These are phyloP conservation scores for Drosophila cognata DNA, from an alignment of 2,888 invertebrate species.

Conservation along the genomic window DNA sequence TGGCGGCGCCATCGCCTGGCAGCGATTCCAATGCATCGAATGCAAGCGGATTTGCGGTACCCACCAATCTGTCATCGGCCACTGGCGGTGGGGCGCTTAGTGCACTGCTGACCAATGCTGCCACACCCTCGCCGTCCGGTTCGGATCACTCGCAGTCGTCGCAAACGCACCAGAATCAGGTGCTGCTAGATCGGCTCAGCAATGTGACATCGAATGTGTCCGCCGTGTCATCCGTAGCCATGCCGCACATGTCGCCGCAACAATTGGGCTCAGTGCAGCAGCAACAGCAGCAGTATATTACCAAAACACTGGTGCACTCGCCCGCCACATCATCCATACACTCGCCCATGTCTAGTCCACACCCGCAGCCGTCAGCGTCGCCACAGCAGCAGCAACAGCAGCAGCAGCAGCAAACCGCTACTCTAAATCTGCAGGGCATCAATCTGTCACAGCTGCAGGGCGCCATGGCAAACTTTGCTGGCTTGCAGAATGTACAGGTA, in stretches of 20 bases:
- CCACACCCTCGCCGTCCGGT: constrained; percentile 83
- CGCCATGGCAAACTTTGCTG: constrained; percentile 86
- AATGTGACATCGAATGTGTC: constrained; percentile 78
- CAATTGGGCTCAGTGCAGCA: constrained; percentile 56
- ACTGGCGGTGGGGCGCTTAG: constrained; percentile 82
- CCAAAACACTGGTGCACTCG: constrained; percentile 84
- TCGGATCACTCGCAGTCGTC: constrained; percentile 84
- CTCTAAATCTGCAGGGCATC: constrained; percentile 88
- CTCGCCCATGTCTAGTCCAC: constrained; percentile 88
- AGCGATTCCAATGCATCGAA: constrained; percentile 85
- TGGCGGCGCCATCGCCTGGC: constrained; percentile 85
- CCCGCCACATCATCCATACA: constrained; percentile 84
- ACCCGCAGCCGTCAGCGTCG: constrained; percentile 85
- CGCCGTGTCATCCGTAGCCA: constrained; percentile 67
- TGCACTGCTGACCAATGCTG: constrained; percentile 86
- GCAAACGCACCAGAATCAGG: constrained; percentile 81
- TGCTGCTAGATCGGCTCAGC: constrained; percentile 83
- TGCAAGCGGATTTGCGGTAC: constrained; percentile 86
- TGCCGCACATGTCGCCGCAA: constrained; percentile 84
- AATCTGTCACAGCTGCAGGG: constrained; percentile 90
- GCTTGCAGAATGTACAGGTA: constrained; percentile 90
- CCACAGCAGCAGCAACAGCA: constrained; percentile 84
- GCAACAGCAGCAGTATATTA: constrained; percentile 76
- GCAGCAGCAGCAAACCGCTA: constrained; percentile 85
- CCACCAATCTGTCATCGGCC: constrained; percentile 76